phyloP scores from a whole-genome alignment of 2,888 invertebrate species.

The Carpatolechia fugitivella region DNA sequence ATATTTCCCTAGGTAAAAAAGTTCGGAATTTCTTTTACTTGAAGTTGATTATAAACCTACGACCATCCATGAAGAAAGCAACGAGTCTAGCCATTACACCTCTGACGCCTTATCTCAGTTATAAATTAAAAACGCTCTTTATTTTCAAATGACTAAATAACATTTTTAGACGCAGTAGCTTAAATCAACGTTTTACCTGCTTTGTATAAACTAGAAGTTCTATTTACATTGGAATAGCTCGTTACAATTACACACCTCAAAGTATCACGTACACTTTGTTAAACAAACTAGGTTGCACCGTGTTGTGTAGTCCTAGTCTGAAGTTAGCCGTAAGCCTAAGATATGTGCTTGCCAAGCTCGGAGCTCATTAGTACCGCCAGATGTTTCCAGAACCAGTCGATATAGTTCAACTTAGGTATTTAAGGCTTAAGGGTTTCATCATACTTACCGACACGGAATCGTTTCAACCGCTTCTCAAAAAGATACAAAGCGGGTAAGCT shows the following conservation, averaged over 20 bases:
- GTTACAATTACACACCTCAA: not conserved
- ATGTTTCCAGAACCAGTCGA: not conserved
- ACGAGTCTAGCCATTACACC: not conserved
- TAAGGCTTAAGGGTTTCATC: too few relatives aligned
- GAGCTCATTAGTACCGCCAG: constrained; percentile 25
- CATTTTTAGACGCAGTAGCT: not conserved
- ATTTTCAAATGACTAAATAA: not conserved
- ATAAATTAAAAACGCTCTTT: too few relatives aligned
- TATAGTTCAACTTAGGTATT: not conserved
- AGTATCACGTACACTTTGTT: not conserved
- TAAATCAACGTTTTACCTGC: not conserved
- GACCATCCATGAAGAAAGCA: too few relatives aligned
- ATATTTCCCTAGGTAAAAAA: too few relatives aligned
- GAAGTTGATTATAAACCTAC: too few relatives aligned
- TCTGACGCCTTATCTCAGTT: too few relatives aligned
- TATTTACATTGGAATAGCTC: too few relatives aligned
- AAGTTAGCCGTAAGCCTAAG: constrained; percentile 19
- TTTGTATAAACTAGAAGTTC: not conserved
- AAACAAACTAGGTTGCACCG: constrained; percentile 4
- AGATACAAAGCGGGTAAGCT: too few relatives aligned
- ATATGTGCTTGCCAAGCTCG: constrained; percentile 23
- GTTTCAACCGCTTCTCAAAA: too few relatives aligned
- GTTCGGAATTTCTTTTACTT: too few relatives aligned
- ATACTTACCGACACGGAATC: too few relatives aligned
- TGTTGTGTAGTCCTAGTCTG: constrained; percentile 18